Evolutionary conservation across 2,888 invertebrate genomes (phyloP), one percentile per base, ranked within the genome.

Genomic region (Cephus spinipes): DNA sequence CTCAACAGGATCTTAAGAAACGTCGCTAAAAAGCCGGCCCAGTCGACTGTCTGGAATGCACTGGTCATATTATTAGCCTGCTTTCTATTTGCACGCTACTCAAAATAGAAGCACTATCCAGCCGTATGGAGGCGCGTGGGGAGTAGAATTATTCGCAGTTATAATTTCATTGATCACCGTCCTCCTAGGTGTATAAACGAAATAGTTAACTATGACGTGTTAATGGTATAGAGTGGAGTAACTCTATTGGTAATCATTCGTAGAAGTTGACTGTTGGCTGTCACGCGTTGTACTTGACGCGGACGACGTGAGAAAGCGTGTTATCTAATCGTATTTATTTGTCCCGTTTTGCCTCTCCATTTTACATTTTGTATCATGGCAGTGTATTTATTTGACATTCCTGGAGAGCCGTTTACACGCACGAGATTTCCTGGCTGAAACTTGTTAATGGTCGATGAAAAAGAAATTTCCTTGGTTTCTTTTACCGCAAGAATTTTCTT

Each of bases 61-160:
- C 81, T 83, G 79, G 82, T 81, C 55, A 83, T 87, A 85, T 86
- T 87, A 88, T 88, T 87, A 87, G 85, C 84, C 79, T 83, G 85
- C 85, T 86, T 87, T 88, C 86, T 85, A 88, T 87, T 86, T 84
- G 84, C 84, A 84, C 76, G 78, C 76, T 75, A 81, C 85, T 85
- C 81, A 79, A 88, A 88, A 87, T 87, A 87, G 87, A 85, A 73
- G 77, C 76, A 73, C 80, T 76, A 77, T 76, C 34, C 71, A 77
- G 74, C 74, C 74, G 71, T 55, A 75, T 75, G 34, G 55, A 55
- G 73, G 34, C 55, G 23, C 55, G 55, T 55, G 55, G 55, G 55
- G 55, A 23, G 55, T 55, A 55, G 71, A 69, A 34, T 30, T 55
- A 69, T 69, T 35, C 36, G 35, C 31, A 33, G 31, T 31, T 71